Evolutionary conservation across 2,797 vertebrate genomes (phyloP), one percentile per base, ranked within the genome.

Genomic region (Vultur gryphus): DNA sequence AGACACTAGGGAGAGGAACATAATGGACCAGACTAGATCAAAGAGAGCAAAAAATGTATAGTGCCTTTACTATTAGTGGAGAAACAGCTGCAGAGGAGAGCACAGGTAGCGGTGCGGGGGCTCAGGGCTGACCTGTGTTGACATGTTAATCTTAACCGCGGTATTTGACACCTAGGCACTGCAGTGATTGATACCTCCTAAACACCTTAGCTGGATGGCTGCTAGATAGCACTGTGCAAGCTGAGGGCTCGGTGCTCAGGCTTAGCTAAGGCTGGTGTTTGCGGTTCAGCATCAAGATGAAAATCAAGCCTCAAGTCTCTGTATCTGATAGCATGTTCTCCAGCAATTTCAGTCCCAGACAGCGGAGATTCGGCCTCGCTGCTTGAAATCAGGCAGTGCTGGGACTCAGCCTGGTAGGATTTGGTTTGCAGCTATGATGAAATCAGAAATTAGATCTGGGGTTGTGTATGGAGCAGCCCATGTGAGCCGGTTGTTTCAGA

Each of bases 91-190:
- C 44, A 13, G 61, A 73, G 66, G 66, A 54, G 73, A 62, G 69
- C 19, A 1, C 26, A 21, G 72, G 59, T 33, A 6, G 29, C 2
- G 3, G 29, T 13, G 52, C 3, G 1, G 49, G 35, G 21, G 43
- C 35, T 80, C 4, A 2, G 67, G 48, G 44, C 71, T 95, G 84
- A 35, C 67, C 82, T 13, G 9, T 1, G 3, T 14, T 61, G 70
- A 4, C 26, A 7, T 1, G 0, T 41, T 85, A 28, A 66, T 85
- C 64, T 44, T 58, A 31, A 55, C 23, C 0, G 1, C 41, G 12
- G 61, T 21, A 10, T 37, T 31, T 78, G 85, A 16, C 46, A 19
- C 46, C 13, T 0, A 3, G 16, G 29, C 51, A 1, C 21, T 33
- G 65, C 61, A 11, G 44, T 26, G 84, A 43, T 46, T 3, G 11